Evolutionary conservation across 2,797 vertebrate genomes (phyloP), one percentile per base, ranked within the genome.

Genomic region (Sebastes elongatus): DNA sequence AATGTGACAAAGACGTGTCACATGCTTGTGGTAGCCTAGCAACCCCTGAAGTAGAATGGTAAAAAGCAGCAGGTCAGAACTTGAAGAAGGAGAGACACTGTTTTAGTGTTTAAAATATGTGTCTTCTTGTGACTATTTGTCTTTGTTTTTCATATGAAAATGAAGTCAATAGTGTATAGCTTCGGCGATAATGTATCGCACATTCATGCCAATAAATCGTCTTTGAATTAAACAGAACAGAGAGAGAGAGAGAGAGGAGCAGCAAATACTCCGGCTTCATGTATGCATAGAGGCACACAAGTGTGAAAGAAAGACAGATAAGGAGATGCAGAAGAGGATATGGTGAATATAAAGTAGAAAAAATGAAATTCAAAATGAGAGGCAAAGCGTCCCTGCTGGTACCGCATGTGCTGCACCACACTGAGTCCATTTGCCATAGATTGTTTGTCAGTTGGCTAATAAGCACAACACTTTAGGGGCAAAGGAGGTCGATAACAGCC

Each of bases 11-110:
- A 38, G 25, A 49, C 73, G 89, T 1, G 90, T 64, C 81, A 89
- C 82, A 77, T 87, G 76, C 10, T 96, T 95, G 79, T 90, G 93
- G 93, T 97, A 97, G 3, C 96, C 96, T 0, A 88, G 91, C 79
- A 98, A 93, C 74, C 95, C 96, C 6, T 90, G 90, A 79, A 97
- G 61, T 52, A 96, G 96, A 74, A 97, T 88, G 0, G 93, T 96
- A 88, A 97, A 86, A n/a, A 97, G 92, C 83, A 96, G 92, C 95
- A 90, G 6, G 81, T 90, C 69, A 90, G 78, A 60, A 90, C 85
- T 85, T 55, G n/a, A 73, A 16, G 28, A 11, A 27, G 38, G 14
- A 46, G 4, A 66, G 25, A 25, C 7, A 35, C 1, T 62, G 16
- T 23, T 69, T 75, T 8, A 8, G 10, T 62, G 38, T 66, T 56